A percentile compares a stretch with the other conserved stretches of the same genome.
Evolutionary conservation across 2,797 vertebrate genomes (phyloP).

Genomic region (Ptychadena robeensis): DNA sequence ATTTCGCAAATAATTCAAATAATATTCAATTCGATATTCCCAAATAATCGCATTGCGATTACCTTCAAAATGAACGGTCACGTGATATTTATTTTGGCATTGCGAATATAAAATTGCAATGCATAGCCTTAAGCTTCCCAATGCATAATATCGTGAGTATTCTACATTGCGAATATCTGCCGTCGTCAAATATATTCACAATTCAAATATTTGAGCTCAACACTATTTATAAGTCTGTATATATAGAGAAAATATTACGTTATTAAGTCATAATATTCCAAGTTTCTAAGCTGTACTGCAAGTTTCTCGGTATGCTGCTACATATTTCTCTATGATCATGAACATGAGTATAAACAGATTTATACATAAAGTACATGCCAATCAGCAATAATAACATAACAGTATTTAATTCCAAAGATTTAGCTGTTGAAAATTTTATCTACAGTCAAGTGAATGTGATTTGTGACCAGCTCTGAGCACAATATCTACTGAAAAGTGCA

Average conservation of each 20-base stretch:
- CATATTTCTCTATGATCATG: background rate
- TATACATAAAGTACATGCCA: conserved; percentile 10
- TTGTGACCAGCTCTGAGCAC: background rate
- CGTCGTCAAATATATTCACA: too few relatives aligned
- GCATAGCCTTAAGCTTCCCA: too few relatives aligned
- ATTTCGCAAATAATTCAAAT: too few relatives aligned
- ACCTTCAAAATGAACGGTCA: too few relatives aligned
- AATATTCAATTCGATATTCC: too few relatives aligned
- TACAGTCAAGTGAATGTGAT: conserved; percentile 1
- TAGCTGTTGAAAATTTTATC: background rate
- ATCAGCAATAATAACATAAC: background rate
- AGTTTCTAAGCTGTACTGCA: background rate
- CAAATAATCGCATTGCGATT: too few relatives aligned
- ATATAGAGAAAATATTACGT: background rate
- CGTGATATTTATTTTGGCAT: too few relatives aligned
- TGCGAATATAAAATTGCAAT: too few relatives aligned
- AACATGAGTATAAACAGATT: background rate
- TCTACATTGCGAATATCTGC: too few relatives aligned
- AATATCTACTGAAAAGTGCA: conserved; percentile 1
- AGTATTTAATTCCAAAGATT: background rate
- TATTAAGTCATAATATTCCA: background rate
- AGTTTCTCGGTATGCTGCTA: background rate
- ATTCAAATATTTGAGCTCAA: too few relatives aligned
- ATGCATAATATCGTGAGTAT: too few relatives aligned
- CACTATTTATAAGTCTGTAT: background rate